These are phyloP conservation scores for Etheostoma cragini DNA, from an alignment of 2,113 vertebrate species.

Conservation along the genomic window DNA sequence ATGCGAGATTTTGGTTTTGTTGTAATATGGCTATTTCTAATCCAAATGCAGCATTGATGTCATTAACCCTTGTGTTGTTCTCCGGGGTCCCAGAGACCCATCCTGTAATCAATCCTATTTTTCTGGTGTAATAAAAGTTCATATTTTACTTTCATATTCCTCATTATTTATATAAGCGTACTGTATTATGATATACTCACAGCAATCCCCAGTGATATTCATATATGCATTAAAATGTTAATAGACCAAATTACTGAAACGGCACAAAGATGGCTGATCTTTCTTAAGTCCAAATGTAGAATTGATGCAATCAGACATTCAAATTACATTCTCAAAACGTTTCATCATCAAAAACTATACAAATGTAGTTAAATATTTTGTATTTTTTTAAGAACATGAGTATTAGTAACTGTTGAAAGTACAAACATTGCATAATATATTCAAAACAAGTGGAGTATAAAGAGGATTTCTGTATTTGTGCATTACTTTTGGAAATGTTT, in stretches of 20 bases:
- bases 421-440: neutral
- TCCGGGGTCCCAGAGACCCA: too few relatives aligned
- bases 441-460: neutral
- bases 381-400: neutral
- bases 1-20: neutral
- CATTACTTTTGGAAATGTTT: neutral
- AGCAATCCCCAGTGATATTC: constrained; percentile 52
- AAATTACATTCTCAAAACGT: constrained; percentile 26
- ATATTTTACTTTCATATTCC: constrained; percentile 36
- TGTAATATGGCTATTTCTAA: neutral
- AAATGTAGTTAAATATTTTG: neutral
- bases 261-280: constrained; percentile 34
- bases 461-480: neutral
- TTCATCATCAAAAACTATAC: constrained; percentile 4
- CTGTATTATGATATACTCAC: constrained; percentile 26
- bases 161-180: constrained; percentile 29
- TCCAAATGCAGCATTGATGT: neutral
- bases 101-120: too few relatives aligned
- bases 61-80: neutral
- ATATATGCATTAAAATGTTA: constrained; percentile 67
- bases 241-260: constrained; percentile 49
- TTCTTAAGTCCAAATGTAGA: constrained; percentile 22
- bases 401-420: neutral
- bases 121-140: constrained; percentile 21
- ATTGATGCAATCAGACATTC: constrained; percentile 22